These are phyloP conservation scores for Drosophila seclusa DNA, from an alignment of 2,888 invertebrate genomes.

Conservation along the genomic window DNA sequence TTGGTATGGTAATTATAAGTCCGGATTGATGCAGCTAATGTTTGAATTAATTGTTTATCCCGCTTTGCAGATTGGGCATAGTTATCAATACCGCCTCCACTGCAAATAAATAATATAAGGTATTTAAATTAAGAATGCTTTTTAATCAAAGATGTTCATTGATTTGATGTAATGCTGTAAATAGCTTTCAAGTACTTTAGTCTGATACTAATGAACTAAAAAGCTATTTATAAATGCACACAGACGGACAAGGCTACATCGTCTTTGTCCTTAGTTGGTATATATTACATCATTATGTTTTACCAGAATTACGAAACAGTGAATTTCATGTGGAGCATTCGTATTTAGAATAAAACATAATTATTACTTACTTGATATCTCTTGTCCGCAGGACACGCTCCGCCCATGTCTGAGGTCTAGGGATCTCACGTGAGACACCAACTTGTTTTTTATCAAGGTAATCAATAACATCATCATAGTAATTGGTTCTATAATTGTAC, in stretches of 20 bases:
- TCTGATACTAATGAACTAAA: background rate
- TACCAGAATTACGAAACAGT: background rate
- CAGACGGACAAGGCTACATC: background rate
- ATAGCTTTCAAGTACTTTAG: background rate
- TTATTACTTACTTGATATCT: slow-evolving; percentile 77
- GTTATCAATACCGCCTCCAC: slow-evolving; percentile 72
- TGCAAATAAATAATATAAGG: slow-evolving; percentile 37
- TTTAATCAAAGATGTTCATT: background rate
- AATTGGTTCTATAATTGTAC: slow-evolving; percentile 93
- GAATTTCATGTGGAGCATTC: background rate
- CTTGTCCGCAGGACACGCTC: slow-evolving; percentile 92
- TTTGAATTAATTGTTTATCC: slow-evolving; percentile 87
- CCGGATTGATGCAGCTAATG: slow-evolving; percentile 88
- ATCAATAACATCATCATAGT: slow-evolving; percentile 94
- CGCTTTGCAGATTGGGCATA: slow-evolving; percentile 78
- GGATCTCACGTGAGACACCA: slow-evolving; percentile 89
- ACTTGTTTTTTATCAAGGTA: slow-evolving; percentile 91
- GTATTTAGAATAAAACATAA: background rate
- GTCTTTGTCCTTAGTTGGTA: background rate
- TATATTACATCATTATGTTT: background rate
- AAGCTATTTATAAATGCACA: background rate
- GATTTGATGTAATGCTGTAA: background rate
- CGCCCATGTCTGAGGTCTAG: slow-evolving; percentile 93
- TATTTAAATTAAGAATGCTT: background rate
- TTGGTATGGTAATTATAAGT: slow-evolving; percentile 91